A percentile compares a stretch with the other conserved stretches of the same genome.
Evolutionary conservation across 37 sponge, comb jelly and placozoan species (phyloP).

Genomic region (Eunapius fragilis): DNA sequence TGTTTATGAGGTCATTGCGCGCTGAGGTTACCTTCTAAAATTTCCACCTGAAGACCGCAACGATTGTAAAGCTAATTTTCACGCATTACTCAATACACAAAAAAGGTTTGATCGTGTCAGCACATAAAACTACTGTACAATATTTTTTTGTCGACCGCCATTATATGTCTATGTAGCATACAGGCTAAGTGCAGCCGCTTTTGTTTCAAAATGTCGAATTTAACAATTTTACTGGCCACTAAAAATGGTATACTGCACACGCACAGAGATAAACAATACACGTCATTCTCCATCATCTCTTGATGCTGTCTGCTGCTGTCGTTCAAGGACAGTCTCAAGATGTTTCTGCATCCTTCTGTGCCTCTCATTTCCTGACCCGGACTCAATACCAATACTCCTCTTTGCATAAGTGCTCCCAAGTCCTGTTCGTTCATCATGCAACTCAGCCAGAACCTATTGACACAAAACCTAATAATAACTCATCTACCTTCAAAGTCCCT

Average conservation of each 20-base stretch:
- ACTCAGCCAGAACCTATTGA: slow-evolving; percentile 14
- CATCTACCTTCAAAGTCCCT: not conserved
- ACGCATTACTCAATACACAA: too few relatives aligned
- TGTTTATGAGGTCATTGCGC: not conserved
- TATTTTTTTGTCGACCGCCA: too few relatives aligned
- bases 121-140: too few relatives aligned
- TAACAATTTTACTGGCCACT: too few relatives aligned
- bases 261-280: not conserved
- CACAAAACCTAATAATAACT: not conserved
- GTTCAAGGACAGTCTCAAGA: not conserved
- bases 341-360: slow-evolving; percentile 32
- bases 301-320: not conserved
- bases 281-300: not conserved
- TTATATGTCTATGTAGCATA: too few relatives aligned
- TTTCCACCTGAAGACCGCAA: not conserved
- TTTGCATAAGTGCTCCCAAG: not conserved
- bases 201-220: too few relatives aligned
- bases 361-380: not conserved
- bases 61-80: too few relatives aligned
- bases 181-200: too few relatives aligned
- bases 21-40: too few relatives aligned
- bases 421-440: slow-evolving; percentile 2
- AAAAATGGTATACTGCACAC: not conserved
- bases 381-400: not conserved
- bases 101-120: too few relatives aligned